phyloP scores from a whole-genome alignment of 2,888 invertebrate species.

The Buathra laborator region DNA sequence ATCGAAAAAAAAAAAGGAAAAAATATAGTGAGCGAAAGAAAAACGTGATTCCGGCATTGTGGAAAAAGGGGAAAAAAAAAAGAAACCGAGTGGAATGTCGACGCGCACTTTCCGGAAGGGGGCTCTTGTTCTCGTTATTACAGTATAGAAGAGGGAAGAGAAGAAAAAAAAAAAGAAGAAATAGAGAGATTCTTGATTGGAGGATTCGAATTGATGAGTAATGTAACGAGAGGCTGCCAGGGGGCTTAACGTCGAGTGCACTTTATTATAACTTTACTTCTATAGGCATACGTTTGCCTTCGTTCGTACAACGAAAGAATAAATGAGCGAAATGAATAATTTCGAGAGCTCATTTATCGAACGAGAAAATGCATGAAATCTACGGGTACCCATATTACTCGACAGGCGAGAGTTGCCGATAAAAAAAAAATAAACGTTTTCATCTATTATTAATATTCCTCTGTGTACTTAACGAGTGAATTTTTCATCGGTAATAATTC shows the following conservation, averaged over 20 bases:
- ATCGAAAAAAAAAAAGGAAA: constrained; percentile 12
- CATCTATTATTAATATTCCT: not conserved
- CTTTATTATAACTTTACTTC: constrained; percentile 25
- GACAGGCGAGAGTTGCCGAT: not conserved
- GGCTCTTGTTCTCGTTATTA: constrained; percentile 47
- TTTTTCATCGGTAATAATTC: not conserved
- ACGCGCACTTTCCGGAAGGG: constrained; percentile 45
- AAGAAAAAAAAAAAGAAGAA: constrained; percentile 11
- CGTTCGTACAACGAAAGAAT: constrained; percentile 23
- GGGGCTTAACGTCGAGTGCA: constrained; percentile 49
- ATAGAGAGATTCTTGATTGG: constrained; percentile 50
- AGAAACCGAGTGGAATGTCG: constrained; percentile 12
- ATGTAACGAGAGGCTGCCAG: constrained; percentile 44
- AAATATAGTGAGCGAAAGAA: constrained; percentile 30
- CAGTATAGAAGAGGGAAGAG: not conserved
- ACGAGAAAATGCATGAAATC: not conserved
- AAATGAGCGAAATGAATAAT: constrained; percentile 37
- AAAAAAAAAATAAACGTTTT: not conserved
- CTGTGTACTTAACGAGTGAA: not conserved
- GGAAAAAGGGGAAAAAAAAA: not conserved
- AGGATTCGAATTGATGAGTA: constrained; percentile 63
- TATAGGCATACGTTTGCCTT: constrained; percentile 4
- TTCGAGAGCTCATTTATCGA: constrained; percentile 29
- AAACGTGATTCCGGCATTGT: constrained; percentile 20
- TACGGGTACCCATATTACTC: constrained; percentile 10